phyloP scores from a whole-genome alignment of 2,113 vertebrate species.

The Anolis carolinensis region DNA sequence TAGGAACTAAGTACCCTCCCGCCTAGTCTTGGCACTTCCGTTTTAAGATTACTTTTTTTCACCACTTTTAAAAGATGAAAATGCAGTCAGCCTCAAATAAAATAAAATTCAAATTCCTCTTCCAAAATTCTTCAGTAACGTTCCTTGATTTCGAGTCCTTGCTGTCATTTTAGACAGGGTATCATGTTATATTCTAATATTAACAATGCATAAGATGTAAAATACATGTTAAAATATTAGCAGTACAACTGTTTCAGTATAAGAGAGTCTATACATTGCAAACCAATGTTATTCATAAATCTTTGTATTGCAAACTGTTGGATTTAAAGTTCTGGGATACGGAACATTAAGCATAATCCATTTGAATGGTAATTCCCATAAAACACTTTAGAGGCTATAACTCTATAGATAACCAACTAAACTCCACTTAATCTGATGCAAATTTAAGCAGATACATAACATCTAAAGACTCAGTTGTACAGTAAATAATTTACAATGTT shows the following conservation, averaged over 20 bases:
- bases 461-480: neutral
- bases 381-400: neutral
- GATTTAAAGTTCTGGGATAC: neutral
- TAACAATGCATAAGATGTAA: neutral
- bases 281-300: neutral
- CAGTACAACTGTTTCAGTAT: neutral
- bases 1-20: conserved; percentile 41
- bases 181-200: too few relatives aligned
- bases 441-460: neutral
- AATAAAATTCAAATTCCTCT: neutral
- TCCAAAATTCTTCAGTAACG: conserved; percentile 13
- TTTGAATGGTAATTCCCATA: neutral
- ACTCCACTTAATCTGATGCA: neutral
- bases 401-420: neutral
- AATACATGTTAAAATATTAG: neutral
- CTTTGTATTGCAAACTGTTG: neutral
- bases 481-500: neutral
- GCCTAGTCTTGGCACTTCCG: conserved; percentile 15
- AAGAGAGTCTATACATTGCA: neutral
- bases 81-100: conserved; percentile 22
- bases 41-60: conserved; percentile 31
- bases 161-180: accelerated
- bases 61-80: conserved; percentile 27
- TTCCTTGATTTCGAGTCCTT: neutral
- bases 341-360: neutral